phyloP scores from a whole-genome alignment of 1,140 invertebrate genomes.

The Drosophila parabipectinata region DNA sequence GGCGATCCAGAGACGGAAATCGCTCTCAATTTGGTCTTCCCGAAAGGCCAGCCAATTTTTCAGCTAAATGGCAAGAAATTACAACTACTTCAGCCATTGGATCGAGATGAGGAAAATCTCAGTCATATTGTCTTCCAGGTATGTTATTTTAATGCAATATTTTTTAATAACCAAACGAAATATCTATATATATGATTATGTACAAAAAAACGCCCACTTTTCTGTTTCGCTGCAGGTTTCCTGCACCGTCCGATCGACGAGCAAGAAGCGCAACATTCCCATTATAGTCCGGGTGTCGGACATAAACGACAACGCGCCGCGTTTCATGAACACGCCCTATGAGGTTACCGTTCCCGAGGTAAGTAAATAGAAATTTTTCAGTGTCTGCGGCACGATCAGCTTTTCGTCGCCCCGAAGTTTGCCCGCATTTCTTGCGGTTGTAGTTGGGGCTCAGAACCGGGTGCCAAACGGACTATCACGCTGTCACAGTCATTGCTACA shows the following conservation, averaged over 20 bases:
- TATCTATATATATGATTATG: slow-evolving; percentile 9
- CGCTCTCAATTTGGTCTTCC: slow-evolving; percentile 90
- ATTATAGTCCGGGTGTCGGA: slow-evolving; percentile 95
- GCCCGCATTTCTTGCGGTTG: slow-evolving; percentile 40
- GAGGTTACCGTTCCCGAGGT: slow-evolving; percentile 94
- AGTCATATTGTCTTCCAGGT: slow-evolving; percentile 95
- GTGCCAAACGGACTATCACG: slow-evolving; percentile 49
- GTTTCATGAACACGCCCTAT: slow-evolving; percentile 92
- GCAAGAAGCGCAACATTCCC: slow-evolving; percentile 92
- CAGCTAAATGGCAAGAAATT: slow-evolving; percentile 92
- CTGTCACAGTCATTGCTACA: slow-evolving; percentile 19
- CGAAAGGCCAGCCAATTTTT: slow-evolving; percentile 90
- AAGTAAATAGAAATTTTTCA: slow-evolving; percentile 65
- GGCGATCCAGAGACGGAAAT: slow-evolving; percentile 93
- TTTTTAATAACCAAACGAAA: not conserved
- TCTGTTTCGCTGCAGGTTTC: slow-evolving; percentile 87
- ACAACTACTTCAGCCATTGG: slow-evolving; percentile 91
- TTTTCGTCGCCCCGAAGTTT: slow-evolving; percentile 40
- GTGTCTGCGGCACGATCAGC: slow-evolving; percentile 40
- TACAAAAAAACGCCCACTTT: not conserved
- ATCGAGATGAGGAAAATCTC: slow-evolving; percentile 93
- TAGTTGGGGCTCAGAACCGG: slow-evolving; percentile 21
- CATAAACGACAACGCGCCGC: slow-evolving; percentile 94
- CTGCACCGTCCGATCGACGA: slow-evolving; percentile 90
- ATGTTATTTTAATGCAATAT: slow-evolving; percentile 25